These are phyloP conservation scores for Lymantria monacha DNA, from an alignment of 2,888 invertebrate species.

Conservation along the genomic window DNA sequence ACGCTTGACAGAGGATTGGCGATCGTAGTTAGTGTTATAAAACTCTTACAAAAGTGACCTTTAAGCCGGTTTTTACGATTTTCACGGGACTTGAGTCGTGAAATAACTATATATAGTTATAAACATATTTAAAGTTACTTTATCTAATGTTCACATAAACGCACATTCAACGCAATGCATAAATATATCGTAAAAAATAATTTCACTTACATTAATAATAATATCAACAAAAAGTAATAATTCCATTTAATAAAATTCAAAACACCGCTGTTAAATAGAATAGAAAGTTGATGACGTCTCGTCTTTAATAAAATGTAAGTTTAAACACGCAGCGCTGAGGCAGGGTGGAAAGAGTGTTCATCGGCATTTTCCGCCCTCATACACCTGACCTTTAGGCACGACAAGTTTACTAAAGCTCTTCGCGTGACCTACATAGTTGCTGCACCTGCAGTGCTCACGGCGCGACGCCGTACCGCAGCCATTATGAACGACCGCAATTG, in stretches of 20 bases:
- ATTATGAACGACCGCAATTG: conserved; percentile 66
- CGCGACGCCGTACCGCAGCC: conserved; percentile 33
- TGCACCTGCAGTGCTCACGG: conserved; percentile 43
- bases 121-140: too few relatives aligned
- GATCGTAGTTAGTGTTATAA: too few relatives aligned
- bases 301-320: conserved; percentile 72
- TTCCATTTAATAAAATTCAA: conserved; percentile 35
- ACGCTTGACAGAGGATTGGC: too few relatives aligned
- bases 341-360: conserved; percentile 59
- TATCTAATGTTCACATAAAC: too few relatives aligned
- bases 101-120: too few relatives aligned
- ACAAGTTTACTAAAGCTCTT: conserved; percentile 77
- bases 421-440: conserved; percentile 73
- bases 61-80: too few relatives aligned
- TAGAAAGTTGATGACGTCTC: conserved; percentile 54
- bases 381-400: conserved; percentile 79
- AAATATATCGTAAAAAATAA: too few relatives aligned
- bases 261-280: conserved; percentile 50
- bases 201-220: too few relatives aligned
- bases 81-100: too few relatives aligned
- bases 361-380: conserved; percentile 76
- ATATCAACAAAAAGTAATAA: too few relatives aligned
- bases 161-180: too few relatives aligned
- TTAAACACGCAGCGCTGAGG: conserved; percentile 50
- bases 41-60: too few relatives aligned